These are phyloP conservation scores for Pseudomugil tenellus DNA, from an alignment of 2,797 vertebrate species.

Conservation along the genomic window DNA sequence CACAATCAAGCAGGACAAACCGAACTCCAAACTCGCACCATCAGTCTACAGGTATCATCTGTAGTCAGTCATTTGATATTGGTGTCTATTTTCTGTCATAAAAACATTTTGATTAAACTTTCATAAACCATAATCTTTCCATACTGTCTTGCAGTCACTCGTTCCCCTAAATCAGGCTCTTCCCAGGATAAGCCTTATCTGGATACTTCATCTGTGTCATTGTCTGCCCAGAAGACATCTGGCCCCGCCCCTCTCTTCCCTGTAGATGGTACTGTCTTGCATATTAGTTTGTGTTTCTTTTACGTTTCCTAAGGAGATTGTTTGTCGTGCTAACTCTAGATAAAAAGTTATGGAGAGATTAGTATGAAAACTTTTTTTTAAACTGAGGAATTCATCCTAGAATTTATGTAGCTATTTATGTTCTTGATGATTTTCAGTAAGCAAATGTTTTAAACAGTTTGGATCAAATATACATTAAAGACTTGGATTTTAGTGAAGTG, in stretches of 20 bases:
- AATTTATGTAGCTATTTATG: background rate
- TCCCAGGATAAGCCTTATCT: conserved; percentile 76
- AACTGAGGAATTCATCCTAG: background rate
- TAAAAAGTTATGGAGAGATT: background rate
- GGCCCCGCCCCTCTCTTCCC: conserved; percentile 78
- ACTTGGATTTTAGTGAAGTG: conserved; percentile 17
- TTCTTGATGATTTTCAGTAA: background rate
- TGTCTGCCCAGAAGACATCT: conserved; percentile 73
- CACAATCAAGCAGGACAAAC: conserved; percentile 71
- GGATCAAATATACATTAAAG: background rate
- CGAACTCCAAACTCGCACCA: conserved; percentile 70
- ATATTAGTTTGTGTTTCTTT: background rate
- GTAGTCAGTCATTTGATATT: background rate
- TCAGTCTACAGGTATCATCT: conserved; percentile 67
- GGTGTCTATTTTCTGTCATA: background rate
- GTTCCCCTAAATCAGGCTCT: conserved; percentile 77
- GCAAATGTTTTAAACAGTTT: background rate
- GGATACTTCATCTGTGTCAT: conserved; percentile 76
- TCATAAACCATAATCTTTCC: background rate
- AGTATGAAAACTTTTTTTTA: background rate
- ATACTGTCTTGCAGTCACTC: conserved; percentile 62
- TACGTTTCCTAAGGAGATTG: background rate
- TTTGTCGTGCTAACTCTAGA: background rate
- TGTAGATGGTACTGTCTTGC: conserved; percentile 70
- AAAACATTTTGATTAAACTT: background rate